These are phyloP conservation scores for Eira barbara DNA, from an alignment of 2,113 vertebrate genomes.

Conservation along the genomic window DNA sequence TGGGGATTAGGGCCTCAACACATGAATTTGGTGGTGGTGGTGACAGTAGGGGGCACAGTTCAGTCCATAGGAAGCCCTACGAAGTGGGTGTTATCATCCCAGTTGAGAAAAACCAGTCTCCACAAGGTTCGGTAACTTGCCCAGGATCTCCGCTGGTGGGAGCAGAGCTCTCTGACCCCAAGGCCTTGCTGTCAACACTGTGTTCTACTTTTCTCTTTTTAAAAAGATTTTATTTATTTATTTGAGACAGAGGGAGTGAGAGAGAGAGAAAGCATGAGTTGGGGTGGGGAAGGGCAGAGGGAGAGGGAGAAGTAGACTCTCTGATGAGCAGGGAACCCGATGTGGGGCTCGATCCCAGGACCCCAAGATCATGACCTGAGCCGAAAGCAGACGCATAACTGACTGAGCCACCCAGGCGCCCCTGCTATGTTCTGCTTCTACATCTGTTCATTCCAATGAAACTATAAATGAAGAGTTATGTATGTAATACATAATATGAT, in stretches of 20 bases:
- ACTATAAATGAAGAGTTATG: not conserved
- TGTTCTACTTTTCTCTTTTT: not conserved
- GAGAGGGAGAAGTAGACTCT: not conserved
- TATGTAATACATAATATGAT: not conserved
- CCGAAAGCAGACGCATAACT: not conserved
- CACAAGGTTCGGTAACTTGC: not conserved
- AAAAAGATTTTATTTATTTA: not conserved
- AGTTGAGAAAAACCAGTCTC: not conserved
- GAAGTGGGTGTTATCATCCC: not conserved
- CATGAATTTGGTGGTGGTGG: not conserved
- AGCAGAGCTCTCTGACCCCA: not conserved
- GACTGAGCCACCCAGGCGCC: no score
- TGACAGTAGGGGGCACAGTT: not conserved
- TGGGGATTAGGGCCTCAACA: not conserved
- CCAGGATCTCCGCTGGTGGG: not conserved
- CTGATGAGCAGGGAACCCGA: not conserved
- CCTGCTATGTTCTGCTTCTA: not conserved
- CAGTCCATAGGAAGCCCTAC: not conserved
- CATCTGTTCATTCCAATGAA: not conserved
- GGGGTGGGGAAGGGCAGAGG: not conserved
- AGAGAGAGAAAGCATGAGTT: not conserved
- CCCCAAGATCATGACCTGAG: not conserved
- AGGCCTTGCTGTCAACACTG: not conserved
- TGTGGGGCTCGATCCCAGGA: not conserved
- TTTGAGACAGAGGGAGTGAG: not conserved